These are phyloP conservation scores for Nemotelus nigrinus DNA, from an alignment of 2,888 invertebrate genomes.

Conservation along the genomic window DNA sequence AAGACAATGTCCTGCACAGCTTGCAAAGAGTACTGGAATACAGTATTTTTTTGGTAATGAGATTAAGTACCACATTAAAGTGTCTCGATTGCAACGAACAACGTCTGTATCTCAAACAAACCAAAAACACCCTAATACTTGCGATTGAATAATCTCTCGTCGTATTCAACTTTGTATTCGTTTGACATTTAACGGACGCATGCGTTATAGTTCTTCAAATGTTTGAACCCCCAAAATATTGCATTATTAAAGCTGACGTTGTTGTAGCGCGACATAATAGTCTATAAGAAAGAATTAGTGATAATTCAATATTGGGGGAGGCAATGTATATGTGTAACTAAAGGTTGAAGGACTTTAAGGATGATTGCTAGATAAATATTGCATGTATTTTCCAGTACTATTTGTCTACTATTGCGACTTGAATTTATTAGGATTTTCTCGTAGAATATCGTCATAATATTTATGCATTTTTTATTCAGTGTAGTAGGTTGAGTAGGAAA, in stretches of 20 bases:
- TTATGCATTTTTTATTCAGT: too few species aligned
- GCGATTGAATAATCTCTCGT: too few species aligned
- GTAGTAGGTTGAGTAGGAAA: too few species aligned
- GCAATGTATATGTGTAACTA: background rate
- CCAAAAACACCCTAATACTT: too few species aligned
- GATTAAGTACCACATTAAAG: background rate
- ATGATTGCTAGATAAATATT: too few species aligned
- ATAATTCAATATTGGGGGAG: background rate
- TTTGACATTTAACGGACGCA: slow-evolving; percentile 2
- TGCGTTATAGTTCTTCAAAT: slow-evolving; percentile 26
- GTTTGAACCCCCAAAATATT: slow-evolving; percentile 20
- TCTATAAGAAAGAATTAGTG: background rate
- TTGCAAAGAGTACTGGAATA: background rate
- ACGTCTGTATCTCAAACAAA: too few species aligned
- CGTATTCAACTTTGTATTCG: too few species aligned
- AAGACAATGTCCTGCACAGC: background rate
- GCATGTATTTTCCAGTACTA: too few species aligned
- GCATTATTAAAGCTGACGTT: slow-evolving; percentile 12
- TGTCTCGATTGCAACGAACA: too few species aligned
- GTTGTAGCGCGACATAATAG: background rate
- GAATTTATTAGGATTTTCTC: too few species aligned
- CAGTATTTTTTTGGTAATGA: slow-evolving; percentile 4
- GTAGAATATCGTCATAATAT: too few species aligned
- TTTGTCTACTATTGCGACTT: too few species aligned
- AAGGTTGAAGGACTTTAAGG: background rate